Evolutionary conservation across 1,140 invertebrate genomes (phyloP).

Genomic region (Papilio helenus): DNA sequence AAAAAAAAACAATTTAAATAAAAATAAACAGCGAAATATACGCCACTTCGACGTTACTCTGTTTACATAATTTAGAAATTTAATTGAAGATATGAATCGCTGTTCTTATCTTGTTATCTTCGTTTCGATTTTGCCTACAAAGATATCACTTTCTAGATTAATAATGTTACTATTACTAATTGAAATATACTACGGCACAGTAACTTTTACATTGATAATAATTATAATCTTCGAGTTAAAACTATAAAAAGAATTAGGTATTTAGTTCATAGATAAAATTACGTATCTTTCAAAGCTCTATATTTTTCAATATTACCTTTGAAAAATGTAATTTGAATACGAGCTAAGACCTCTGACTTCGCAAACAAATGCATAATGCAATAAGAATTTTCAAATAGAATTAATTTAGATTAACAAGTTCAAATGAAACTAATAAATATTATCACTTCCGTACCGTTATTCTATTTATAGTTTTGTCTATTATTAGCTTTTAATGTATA

Average conservation of each 20-base stretch:
- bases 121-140: background rate
- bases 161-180: background rate
- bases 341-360: too few relatives aligned
- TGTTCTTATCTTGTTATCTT: background rate
- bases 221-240: too few relatives aligned
- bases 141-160: constrained; percentile 4
- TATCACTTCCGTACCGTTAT: background rate
- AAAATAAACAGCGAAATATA: background rate
- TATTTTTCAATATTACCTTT: too few relatives aligned
- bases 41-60: background rate
- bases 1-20: too few relatives aligned
- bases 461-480: background rate
- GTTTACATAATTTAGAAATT: background rate
- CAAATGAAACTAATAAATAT: too few relatives aligned
- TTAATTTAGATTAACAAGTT: too few relatives aligned
- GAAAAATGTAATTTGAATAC: too few relatives aligned
- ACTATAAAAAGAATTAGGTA: too few relatives aligned
- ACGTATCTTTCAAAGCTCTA: too few relatives aligned
- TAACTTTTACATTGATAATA: background rate
- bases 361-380: too few relatives aligned
- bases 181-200: background rate
- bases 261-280: too few relatives aligned
- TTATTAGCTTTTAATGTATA: background rate
- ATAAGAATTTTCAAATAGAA: too few relatives aligned
- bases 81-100: background rate